Percentiles rank a stretch among this genome's conserved stretches.
phyloP scores from a whole-genome alignment of 2,797 vertebrate genomes.

The Rhabdophis nuchalis region DNA sequence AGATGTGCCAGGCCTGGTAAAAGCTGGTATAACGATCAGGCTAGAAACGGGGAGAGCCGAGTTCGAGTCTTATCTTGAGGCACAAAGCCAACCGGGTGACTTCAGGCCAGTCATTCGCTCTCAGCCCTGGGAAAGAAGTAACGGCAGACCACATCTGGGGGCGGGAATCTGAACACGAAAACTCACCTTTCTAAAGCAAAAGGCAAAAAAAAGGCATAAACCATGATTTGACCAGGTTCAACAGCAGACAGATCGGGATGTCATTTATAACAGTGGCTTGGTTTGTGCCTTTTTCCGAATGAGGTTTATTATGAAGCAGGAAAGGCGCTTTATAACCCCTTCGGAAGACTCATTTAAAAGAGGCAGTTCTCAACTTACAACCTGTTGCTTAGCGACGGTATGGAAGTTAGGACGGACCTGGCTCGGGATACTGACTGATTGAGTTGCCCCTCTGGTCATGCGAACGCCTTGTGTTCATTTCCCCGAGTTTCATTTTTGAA shows the following conservation, averaged over 20 bases:
- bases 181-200: background rate
- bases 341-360: background rate
- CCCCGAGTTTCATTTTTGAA: background rate
- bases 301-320: background rate
- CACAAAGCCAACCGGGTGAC: background rate
- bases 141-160: fast-evolving
- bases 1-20: background rate
- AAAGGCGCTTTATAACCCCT: background rate
- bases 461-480: no score
- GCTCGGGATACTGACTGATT: no score
- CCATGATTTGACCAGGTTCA: background rate
- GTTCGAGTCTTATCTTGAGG: background rate
- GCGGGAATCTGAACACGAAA: background rate
- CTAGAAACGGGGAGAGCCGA: background rate
- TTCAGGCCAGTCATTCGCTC: background rate
- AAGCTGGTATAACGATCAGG: background rate
- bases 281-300: background rate
- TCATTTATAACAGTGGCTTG: background rate
- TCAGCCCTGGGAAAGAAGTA: background rate
- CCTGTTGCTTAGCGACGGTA: no score
- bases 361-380: background rate
- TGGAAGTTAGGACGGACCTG: no score
- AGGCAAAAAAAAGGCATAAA: background rate
- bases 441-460: background rate
- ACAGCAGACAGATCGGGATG: background rate